These are phyloP conservation scores for Sebastes paucispinis DNA, from an alignment of 2,797 vertebrate genomes.

Conservation along the genomic window DNA sequence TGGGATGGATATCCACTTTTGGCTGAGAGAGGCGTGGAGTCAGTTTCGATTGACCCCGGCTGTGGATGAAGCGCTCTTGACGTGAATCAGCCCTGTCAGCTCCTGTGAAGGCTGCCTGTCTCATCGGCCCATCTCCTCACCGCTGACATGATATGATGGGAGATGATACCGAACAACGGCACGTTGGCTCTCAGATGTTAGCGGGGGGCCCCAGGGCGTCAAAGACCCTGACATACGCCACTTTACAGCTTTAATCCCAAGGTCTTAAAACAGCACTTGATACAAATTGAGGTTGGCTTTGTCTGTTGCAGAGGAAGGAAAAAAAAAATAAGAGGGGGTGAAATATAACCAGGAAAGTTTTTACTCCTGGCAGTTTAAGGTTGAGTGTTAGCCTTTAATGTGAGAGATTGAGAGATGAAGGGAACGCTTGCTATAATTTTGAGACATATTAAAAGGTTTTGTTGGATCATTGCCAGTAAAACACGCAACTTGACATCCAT, in stretches of 20 bases:
- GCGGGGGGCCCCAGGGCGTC: constrained; percentile 79
- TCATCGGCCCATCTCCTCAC: constrained; percentile 88
- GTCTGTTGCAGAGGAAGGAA: constrained; percentile 53
- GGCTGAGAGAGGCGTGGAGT: constrained; percentile 86
- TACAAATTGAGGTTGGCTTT: constrained; percentile 98
- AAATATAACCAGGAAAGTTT: constrained; percentile 65
- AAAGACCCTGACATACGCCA: constrained; percentile 95
- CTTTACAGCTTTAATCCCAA: constrained; percentile 98
- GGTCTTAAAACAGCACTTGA: constrained; percentile 97
- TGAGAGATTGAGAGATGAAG: not conserved
- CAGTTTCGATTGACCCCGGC: constrained; percentile 89
- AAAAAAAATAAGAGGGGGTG: constrained; percentile 64
- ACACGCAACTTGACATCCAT: not conserved
- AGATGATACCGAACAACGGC: constrained; percentile 98
- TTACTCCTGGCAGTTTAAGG: constrained; percentile 90
- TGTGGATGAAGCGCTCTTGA: constrained; percentile 90
- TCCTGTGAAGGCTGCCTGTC: constrained; percentile 92
- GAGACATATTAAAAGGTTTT: not conserved
- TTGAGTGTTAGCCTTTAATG: constrained; percentile 75
- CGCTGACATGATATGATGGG: constrained; percentile 94
- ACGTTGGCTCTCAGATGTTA: constrained; percentile 96
- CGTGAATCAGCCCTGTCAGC: constrained; percentile 94
- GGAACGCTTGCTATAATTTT: not conserved
- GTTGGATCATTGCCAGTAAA: not conserved
- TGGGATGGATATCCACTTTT: constrained; percentile 84